Base-by-base conservation (phyloP, 2,113 vertebrate genomes). In the Rhea americana region DNA sequence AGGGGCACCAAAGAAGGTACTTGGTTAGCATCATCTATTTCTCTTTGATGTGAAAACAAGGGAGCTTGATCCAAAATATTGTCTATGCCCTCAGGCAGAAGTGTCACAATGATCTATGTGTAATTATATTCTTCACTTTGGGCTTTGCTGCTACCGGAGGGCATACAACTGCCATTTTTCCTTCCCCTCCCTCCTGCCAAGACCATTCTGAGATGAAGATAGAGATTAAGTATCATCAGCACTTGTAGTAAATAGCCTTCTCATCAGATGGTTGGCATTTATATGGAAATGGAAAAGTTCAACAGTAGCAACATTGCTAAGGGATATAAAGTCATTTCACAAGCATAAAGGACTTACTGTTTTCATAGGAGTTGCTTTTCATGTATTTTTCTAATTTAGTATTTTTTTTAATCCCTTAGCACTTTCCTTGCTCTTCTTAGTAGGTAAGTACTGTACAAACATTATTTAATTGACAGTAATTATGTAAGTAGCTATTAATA, bases 221-320 rank as follows among this genome's bases (percentile, higher is more conserved):
- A 75, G 63, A 83, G 76, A 72, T 80, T 75, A 26, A 56, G 39
- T 78, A 78, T 47, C 66, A 58, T 66, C 12, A 87, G 35, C 62
- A 76, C 48, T 61, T 53, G 11, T 4, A 82, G 87, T 63, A 85
- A 85, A 83, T 14, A 72, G 55, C 55, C 32, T 71, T 81, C 80
- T 78, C 90, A 56, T 90, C 76, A 88, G 72, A 85, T 25, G 70
- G n/a, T 63, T 93, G 76, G 55, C 21, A 70, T 88, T 95, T 91
- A 67, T 78, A 86, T 76, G 68, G 32, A 91, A 93, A 81, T 25
- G 7, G 76, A 78, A 90, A 91, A 75, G 71, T 74, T 91, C 35
- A 63, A 75, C 37, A 71, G 50, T 47, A 84, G 65, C 51, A 86
- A 63, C 41, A 47, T 26, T 63, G 51, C 25, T 84, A n/a, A 83